These are phyloP conservation scores for Sapajus apella DNA, from an alignment of 2,113 vertebrate genomes.

Conservation along the genomic window DNA sequence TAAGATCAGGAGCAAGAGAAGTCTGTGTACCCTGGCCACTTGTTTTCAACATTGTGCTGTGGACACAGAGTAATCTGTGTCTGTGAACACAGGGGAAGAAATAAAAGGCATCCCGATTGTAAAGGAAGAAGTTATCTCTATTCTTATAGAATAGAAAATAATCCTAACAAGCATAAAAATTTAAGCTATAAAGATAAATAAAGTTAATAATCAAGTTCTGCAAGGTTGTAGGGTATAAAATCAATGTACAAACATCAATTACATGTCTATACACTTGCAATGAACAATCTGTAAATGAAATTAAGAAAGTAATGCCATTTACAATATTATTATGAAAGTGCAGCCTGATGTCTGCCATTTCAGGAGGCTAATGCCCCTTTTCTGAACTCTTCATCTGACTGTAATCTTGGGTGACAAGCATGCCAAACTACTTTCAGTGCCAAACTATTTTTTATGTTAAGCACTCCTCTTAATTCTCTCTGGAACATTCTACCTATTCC, in stretches of 20 bases:
- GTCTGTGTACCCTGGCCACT: neutral
- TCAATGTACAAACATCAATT: neutral
- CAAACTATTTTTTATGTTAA: neutral
- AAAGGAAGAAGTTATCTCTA: neutral
- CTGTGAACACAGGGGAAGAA: neutral
- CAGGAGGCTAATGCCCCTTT: neutral
- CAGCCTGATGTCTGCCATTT: neutral
- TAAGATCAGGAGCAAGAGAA: neutral
- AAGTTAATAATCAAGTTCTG: neutral
- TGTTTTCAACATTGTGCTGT: neutral
- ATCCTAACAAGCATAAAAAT: neutral
- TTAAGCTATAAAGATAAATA: neutral
- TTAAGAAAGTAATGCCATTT: neutral
- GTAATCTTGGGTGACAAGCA: neutral
- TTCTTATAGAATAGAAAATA: neutral
- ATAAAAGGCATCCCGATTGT: neutral
- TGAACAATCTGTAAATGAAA: neutral
- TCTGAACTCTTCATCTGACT: neutral
- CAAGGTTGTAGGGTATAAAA: neutral
- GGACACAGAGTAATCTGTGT: neutral
- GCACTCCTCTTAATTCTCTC: neutral
- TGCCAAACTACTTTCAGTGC: neutral
- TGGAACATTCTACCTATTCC: accelerated
- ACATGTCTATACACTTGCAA: neutral
- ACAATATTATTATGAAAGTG: neutral